Conservation (phyloP, 1,140 invertebrate species). For the Heliconius congener region DNA sequence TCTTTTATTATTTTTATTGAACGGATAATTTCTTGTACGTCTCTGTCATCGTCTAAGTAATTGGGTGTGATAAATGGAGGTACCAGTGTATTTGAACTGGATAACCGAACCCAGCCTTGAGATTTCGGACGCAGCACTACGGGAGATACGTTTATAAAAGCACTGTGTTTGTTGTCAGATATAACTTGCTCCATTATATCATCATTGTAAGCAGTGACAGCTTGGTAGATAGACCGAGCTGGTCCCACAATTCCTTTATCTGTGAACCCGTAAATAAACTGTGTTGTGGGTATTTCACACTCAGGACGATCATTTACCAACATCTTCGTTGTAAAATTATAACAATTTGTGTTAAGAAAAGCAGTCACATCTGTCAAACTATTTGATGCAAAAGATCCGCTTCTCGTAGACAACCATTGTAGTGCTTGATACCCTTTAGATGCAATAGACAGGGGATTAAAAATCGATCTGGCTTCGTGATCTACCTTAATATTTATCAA, state of each 20-base stretch:
- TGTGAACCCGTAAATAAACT: conserved; percentile 41
- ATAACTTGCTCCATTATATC: conserved; percentile 60
- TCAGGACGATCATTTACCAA: conserved; percentile 42
- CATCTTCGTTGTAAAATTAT: conserved; percentile 59
- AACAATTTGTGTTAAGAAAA: conserved; percentile 78
- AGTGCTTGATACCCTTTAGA: conserved; percentile 66
- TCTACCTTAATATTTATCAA: conserved; percentile 70
- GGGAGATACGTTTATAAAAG: conserved; percentile 67
- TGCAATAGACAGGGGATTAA: conserved; percentile 52
- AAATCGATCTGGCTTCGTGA: conserved; percentile 47
- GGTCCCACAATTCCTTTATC: conserved; percentile 24
- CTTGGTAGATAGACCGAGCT: conserved; percentile 48
- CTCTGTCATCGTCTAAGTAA: conserved; percentile 85
- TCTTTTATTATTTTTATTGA: conserved; percentile 82
- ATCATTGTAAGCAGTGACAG: conserved; percentile 23
- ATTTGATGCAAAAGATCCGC: conserved; percentile 75
- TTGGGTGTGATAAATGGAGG: conserved; percentile 91
- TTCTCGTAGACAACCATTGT: conserved; percentile 43
- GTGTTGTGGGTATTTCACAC: conserved; percentile 52
- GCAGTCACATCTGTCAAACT: conserved; percentile 78
- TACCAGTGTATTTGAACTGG: conserved; percentile 84
- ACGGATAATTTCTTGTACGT: conserved; percentile 83
- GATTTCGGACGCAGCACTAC: conserved; percentile 86
- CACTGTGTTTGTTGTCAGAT: conserved; percentile 60
- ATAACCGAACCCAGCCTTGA: conserved; percentile 85